These are phyloP conservation scores for Vanessa atalanta DNA, from an alignment of 1,140 invertebrate species.

Conservation along the genomic window DNA sequence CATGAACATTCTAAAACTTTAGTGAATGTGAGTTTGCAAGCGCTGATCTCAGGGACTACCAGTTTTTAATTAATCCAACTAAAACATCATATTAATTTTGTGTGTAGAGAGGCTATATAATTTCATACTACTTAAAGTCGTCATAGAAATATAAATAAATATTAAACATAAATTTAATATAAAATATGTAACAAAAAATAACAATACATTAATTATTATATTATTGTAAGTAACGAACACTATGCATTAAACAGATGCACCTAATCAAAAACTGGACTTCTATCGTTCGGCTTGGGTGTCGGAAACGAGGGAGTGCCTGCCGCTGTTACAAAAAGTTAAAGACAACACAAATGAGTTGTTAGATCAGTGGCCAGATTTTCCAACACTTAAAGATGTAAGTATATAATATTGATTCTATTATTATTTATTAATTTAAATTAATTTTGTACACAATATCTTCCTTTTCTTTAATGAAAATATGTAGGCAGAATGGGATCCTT, in stretches of 20 bases:
- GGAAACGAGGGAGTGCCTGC: slow-evolving; percentile 87
- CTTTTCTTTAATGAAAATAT: no score
- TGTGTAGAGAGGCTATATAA: no score
- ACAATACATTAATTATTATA: neutral
- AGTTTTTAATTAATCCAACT: no score
- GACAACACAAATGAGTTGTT: slow-evolving; percentile 85
- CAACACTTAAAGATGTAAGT: slow-evolving; percentile 88
- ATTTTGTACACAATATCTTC: no score
- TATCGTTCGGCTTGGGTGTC: slow-evolving; percentile 92
- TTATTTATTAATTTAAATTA: neutral
- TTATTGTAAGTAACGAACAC: neutral
- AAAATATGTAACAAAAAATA: neutral
- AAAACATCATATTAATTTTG: no score
- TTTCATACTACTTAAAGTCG: no score
- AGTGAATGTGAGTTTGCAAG: no score
- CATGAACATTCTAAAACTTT: no score
- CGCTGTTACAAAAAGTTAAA: slow-evolving; percentile 85
- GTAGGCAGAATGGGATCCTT: no score
- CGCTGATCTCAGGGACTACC: no score
- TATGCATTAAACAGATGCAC: slow-evolving; percentile 46
- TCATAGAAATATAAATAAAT: no score
- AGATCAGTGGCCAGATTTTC: slow-evolving; percentile 94
- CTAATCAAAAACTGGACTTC: slow-evolving; percentile 85
- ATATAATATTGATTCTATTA: slow-evolving; percentile 2
- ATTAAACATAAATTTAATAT: no score